These are phyloP conservation scores for Amphiprion percula DNA, from an alignment of 2,113 vertebrate species.

Conservation along the genomic window DNA sequence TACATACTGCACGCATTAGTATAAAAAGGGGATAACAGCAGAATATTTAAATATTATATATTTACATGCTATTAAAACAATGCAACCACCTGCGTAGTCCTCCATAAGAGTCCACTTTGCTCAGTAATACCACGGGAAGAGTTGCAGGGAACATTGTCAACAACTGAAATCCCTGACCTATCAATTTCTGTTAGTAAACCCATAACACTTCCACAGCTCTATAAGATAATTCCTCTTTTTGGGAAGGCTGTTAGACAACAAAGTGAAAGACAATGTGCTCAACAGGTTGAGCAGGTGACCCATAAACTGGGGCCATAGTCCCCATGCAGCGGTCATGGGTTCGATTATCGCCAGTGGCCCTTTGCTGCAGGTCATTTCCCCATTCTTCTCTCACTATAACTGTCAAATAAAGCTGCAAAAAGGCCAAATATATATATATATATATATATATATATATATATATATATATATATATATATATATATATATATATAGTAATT, in stretches of 20 bases:
- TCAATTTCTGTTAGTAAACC: constrained; percentile 13
- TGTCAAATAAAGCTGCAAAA: no score
- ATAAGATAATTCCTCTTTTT: constrained; percentile 18
- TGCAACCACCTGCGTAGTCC: not conserved
- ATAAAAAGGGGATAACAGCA: not conserved
- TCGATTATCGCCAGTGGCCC: no score
- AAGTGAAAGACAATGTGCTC: not conserved
- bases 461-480: no score
- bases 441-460: no score
- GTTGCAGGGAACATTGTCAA: constrained; percentile 20
- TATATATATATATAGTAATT: not conserved
- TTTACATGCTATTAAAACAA: not conserved
- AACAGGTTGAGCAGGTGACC: no score
- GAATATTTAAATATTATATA: not conserved
- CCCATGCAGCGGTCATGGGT: no score
- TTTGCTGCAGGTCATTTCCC: no score
- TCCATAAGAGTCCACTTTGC: not conserved
- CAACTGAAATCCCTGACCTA: constrained; percentile 4
- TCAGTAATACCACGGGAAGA: not conserved
- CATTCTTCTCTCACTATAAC: no score
- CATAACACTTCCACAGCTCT: constrained; percentile 9
- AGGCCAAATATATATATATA: no score
- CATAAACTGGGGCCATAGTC: no score
- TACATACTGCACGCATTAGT: not conserved
- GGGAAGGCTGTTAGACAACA: not conserved